Evolutionary conservation across 2,888 invertebrate species (phyloP).

Genomic region (Tryphoninae sp.): DNA sequence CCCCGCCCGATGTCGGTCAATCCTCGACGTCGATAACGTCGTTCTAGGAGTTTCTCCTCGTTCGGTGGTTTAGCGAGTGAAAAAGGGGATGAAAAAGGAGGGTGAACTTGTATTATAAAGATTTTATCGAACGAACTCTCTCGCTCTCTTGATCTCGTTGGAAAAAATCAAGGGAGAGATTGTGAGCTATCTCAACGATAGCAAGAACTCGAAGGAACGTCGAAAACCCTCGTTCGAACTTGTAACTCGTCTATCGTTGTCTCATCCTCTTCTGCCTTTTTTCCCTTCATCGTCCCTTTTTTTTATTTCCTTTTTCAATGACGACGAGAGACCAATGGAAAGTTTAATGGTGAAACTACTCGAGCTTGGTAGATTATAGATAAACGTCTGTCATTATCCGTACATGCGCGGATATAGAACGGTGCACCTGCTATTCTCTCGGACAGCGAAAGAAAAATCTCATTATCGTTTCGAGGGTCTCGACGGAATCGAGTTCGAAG

Average conservation of each 20-base stretch:
- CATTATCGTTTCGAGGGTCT: slow-evolving; percentile 28
- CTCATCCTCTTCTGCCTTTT: background rate
- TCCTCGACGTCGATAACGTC: slow-evolving; percentile 10
- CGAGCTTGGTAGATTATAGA: slow-evolving; percentile 31
- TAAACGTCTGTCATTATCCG: slow-evolving; percentile 30
- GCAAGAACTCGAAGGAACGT: background rate
- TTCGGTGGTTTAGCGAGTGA: background rate
- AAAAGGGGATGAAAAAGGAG: background rate
- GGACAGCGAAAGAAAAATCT: slow-evolving; percentile 33
- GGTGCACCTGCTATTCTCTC: slow-evolving; percentile 25
- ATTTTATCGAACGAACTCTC: background rate
- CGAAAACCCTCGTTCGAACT: background rate
- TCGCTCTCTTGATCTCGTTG: background rate
- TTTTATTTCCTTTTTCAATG: background rate
- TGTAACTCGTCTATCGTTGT: background rate
- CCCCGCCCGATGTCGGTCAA: background rate
- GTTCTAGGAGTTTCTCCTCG: slow-evolving; percentile 17
- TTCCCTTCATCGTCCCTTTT: background rate
- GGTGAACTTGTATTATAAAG: background rate
- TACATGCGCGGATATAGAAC: slow-evolving; percentile 6
- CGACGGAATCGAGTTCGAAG: slow-evolving; percentile 18
- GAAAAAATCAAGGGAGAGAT: background rate
- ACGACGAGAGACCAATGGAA: slow-evolving; percentile 28
- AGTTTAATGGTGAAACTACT: slow-evolving; percentile 36
- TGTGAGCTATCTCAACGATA: background rate